A percentile compares a stretch with the other conserved stretches of the same genome.
Evolutionary conservation across 2,797 vertebrate species (phyloP).

Genomic region (Helarctos malayanus): DNA sequence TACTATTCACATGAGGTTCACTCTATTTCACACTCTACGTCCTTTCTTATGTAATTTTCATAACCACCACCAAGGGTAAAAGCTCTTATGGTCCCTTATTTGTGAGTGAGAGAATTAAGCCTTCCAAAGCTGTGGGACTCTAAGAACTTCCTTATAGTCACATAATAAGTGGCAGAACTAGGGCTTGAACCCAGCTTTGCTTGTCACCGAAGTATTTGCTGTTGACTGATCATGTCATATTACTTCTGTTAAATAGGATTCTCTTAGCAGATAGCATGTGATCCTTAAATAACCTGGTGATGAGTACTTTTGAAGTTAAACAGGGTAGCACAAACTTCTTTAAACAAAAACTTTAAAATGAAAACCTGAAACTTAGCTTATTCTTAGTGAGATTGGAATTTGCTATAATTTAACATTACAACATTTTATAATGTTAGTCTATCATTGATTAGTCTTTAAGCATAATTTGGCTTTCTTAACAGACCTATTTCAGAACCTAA

Average conservation of each 20-base stretch:
- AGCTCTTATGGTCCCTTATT: neutral
- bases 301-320: neutral
- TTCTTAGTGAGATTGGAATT: constrained; percentile 29
- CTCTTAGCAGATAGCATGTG: neutral
- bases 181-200: neutral
- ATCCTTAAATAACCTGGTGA: neutral
- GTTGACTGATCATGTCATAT: neutral
- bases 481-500: neutral
- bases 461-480: neutral
- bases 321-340: neutral
- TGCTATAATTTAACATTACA: neutral
- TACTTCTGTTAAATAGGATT: neutral
- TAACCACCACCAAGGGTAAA: neutral
- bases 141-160: neutral
- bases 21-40: neutral
- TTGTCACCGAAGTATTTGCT: neutral
- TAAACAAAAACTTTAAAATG: constrained; percentile 15
- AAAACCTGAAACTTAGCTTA: constrained; percentile 43
- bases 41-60: constrained; percentile 3
- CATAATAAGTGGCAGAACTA: neutral
- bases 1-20: neutral
- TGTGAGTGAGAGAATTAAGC: neutral
- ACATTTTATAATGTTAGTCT: neutral
- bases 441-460: constrained; percentile 21
- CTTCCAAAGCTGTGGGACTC: neutral